Percentiles rank a stretch among this genome's conserved stretches.
These are phyloP conservation scores for Gadopsis bispinosus DNA, from an alignment of 2,797 vertebrate genomes.

Conservation along the genomic window DNA sequence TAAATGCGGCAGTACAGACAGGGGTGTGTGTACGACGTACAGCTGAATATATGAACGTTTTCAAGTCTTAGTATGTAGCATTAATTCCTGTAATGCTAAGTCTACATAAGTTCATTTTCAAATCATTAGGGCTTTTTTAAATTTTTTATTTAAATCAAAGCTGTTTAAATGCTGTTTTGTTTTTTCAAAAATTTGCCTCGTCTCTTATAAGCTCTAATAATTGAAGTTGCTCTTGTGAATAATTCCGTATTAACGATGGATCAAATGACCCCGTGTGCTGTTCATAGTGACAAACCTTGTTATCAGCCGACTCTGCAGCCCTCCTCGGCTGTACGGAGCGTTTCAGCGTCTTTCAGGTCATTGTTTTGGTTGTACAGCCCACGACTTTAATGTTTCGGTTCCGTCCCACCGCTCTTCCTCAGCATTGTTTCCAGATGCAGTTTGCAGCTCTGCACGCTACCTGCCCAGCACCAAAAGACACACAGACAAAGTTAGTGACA, in stretches of 20 bases:
- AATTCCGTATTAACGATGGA: background rate
- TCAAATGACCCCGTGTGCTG: background rate
- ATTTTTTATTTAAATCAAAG: background rate
- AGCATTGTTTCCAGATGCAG: background rate
- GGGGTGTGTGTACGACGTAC: constrained; percentile 29
- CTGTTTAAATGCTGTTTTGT: background rate
- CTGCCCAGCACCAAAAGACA: background rate
- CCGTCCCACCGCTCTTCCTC: background rate
- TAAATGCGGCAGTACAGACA: constrained; percentile 54
- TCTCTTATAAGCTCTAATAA: background rate
- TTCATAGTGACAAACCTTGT: background rate
- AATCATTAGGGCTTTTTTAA: background rate
- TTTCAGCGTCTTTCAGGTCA: background rate
- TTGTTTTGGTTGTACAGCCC: background rate
- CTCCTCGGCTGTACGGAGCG: background rate
- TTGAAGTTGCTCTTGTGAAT: background rate
- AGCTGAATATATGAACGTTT: background rate
- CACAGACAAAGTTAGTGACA: background rate
- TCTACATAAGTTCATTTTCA: background rate
- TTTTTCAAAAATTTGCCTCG: background rate
- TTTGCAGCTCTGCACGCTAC: background rate
- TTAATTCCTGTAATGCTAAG: background rate
- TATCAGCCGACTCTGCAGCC: background rate
- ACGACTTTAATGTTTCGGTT: background rate
- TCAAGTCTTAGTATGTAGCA: background rate